Evolutionary conservation across 2,888 invertebrate genomes (phyloP).

Genomic region (Eupithecia insigniata): DNA sequence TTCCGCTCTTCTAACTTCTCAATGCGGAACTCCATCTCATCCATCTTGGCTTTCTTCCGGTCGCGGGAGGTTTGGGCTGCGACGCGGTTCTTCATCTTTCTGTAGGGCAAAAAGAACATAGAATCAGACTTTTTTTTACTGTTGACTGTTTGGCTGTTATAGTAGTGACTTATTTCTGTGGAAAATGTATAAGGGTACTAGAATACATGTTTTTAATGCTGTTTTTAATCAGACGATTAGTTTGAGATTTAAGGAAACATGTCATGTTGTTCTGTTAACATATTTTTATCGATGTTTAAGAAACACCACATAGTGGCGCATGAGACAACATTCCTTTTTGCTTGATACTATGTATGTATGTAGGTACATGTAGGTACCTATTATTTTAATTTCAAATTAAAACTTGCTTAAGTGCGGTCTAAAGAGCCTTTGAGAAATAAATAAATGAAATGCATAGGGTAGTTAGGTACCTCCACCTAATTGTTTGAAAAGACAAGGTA

Average conservation of each 20-base stretch:
- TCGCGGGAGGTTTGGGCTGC: constrained; percentile 99
- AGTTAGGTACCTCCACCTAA: neutral
- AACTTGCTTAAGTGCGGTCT: too few relatives aligned
- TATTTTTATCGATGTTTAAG: neutral
- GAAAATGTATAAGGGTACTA: too few relatives aligned
- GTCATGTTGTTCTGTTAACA: neutral
- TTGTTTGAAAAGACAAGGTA: too few relatives aligned
- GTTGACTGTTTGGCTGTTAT: neutral
- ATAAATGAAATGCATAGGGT: too few relatives aligned
- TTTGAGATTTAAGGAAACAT: neutral
- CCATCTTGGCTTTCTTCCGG: constrained; percentile 96
- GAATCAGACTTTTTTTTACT: neutral
- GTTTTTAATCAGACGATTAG: too few relatives aligned
- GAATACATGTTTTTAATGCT: too few relatives aligned
- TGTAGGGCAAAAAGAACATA: constrained; percentile 61
- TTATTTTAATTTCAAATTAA: too few relatives aligned
- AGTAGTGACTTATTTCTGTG: neutral
- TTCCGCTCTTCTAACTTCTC: constrained; percentile 86
- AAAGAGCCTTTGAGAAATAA: too few relatives aligned
- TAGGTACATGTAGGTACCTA: too few relatives aligned
- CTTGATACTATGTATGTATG: too few relatives aligned
- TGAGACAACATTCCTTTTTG: too few relatives aligned
- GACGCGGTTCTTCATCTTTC: constrained; percentile 97
- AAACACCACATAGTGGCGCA: too few relatives aligned
- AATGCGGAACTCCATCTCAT: constrained; percentile 91